These are phyloP conservation scores for Habropoda laboriosa DNA, from an alignment of 1,140 invertebrate genomes.

Conservation along the genomic window DNA sequence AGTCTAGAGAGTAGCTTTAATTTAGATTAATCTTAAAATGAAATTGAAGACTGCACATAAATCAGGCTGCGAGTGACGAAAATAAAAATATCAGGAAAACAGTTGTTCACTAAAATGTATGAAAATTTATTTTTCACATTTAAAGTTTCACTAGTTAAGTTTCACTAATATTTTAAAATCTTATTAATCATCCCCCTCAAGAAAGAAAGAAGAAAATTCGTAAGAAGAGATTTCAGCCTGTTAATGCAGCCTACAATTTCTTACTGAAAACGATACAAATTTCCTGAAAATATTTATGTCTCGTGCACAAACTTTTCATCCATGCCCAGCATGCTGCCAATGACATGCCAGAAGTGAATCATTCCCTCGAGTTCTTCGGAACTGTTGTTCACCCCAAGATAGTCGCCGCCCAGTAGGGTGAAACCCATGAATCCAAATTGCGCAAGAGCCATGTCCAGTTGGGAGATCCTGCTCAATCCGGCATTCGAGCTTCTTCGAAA, in stretches of 20 bases:
- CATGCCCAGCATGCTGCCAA: constrained; percentile 91
- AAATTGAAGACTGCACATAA: no score
- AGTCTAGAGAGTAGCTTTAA: neutral
- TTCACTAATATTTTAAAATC: no score
- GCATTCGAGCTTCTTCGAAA: constrained; percentile 79
- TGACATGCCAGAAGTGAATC: constrained; percentile 91
- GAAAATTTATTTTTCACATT: no score
- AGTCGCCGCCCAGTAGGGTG: constrained; percentile 85
- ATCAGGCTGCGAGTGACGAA: no score
- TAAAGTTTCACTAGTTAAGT: no score
- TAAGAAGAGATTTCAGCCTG: no score
- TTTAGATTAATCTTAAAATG: neutral
- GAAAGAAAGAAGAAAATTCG: no score
- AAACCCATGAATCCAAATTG: constrained; percentile 94
- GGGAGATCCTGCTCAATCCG: constrained; percentile 81
- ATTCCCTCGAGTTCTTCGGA: constrained; percentile 88
- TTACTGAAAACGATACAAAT: neutral
- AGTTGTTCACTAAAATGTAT: no score
- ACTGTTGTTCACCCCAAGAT: constrained; percentile 84
- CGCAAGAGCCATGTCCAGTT: constrained; percentile 92
- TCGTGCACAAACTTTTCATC: constrained; percentile 85
- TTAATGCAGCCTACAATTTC: no score
- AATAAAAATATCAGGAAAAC: no score
- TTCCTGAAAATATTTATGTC: neutral
- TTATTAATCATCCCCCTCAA: no score